A percentile compares a stretch with the other conserved stretches of the same genome.
Conservation (phyloP, 2,888 invertebrate species). For the Trisateles emortualis region DNA sequence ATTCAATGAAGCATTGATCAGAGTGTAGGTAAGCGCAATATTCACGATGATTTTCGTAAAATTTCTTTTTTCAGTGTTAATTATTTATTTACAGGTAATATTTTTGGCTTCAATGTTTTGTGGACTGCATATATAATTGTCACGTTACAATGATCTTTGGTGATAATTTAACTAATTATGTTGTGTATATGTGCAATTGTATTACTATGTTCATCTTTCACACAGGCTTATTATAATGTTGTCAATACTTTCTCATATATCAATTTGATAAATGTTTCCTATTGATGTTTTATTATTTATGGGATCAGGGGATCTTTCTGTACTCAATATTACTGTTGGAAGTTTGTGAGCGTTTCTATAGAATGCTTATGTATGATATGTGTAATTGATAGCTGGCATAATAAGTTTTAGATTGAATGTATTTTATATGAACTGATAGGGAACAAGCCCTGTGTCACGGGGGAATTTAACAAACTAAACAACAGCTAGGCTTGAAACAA, state of each 20-base stretch:
- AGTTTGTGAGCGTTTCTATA: constrained; percentile 7
- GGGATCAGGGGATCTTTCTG: not conserved
- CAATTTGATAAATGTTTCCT: constrained; percentile 40
- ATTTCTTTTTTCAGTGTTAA: no score
- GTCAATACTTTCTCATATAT: constrained; percentile 35
- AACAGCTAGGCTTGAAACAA: no score
- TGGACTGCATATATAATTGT: no score
- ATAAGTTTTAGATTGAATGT: not conserved
- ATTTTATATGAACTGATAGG: not conserved
- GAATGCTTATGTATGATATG: not conserved
- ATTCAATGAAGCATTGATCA: no score
- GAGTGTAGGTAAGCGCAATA: no score
- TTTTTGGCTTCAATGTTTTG: no score
- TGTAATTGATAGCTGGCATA: not conserved
- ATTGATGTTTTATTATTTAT: constrained; percentile 33
- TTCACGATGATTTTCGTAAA: no score
- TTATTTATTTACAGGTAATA: no score
- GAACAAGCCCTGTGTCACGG: not conserved
- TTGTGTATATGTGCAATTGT: constrained; percentile 1
- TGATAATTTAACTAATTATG: constrained; percentile 10
- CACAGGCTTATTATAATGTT: constrained; percentile 24
- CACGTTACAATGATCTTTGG: no score
- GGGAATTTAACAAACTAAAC: no score
- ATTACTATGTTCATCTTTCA: constrained; percentile 19
- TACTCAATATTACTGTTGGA: constrained; percentile 4